A percentile compares a stretch with the other conserved stretches of the same genome.
Conservation (phyloP, 1,140 invertebrate genomes). For the Scaptomyza pallida region DNA sequence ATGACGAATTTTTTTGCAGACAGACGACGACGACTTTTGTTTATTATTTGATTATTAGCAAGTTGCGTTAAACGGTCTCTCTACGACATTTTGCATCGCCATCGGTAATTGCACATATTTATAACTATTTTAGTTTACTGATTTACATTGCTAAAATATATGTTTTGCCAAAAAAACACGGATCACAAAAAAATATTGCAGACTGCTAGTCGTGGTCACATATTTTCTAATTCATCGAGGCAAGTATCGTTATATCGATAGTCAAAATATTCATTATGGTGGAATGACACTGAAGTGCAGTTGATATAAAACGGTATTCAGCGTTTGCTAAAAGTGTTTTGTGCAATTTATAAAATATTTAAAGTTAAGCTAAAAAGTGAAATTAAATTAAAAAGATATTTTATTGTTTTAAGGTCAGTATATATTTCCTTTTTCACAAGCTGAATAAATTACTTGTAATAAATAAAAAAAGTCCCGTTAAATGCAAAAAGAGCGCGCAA, state of each 20-base stretch:
- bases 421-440: constrained; percentile 52
- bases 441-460: constrained; percentile 72
- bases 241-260: constrained; percentile 12
- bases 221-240: constrained; percentile 3
- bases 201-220: constrained; percentile 22
- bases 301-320: neutral
- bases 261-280: neutral
- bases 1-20: constrained; percentile 72
- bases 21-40: constrained; percentile 45
- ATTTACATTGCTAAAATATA: constrained; percentile 28
- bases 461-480: constrained; percentile 52
- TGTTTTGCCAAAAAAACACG: constrained; percentile 16
- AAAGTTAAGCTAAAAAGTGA: too few species aligned
- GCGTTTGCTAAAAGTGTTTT: neutral
- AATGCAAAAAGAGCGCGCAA: constrained; percentile 55
- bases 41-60: constrained; percentile 29
- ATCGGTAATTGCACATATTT: constrained; percentile 29
- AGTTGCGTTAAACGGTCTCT: constrained; percentile 1
- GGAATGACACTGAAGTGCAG: constrained; percentile 15
- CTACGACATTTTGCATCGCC: constrained; percentile 19
- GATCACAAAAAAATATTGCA: constrained; percentile 37
- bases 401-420: constrained; percentile 44
- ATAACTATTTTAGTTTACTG: neutral
- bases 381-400: neutral
- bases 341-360: neutral